Percentiles rank a stretch among this genome's conserved stretches.
phyloP scores from a whole-genome alignment of 2,888 invertebrate species.

The Brachynemurus nebulosus region DNA sequence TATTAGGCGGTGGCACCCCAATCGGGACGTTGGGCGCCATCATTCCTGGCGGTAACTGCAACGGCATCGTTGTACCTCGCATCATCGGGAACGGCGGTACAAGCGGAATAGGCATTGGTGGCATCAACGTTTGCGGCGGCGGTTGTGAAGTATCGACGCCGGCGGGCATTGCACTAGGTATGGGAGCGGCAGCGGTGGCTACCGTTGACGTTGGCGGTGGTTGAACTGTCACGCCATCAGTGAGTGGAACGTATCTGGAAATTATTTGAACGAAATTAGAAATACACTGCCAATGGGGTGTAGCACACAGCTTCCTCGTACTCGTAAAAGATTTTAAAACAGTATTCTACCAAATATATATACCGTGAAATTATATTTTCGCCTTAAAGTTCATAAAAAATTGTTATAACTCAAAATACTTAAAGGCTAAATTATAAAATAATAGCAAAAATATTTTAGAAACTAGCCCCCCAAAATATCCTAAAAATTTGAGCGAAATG shows the following conservation, averaged over 20 bases:
- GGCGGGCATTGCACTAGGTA: conserved; percentile 18
- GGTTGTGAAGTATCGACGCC: conserved; percentile 49
- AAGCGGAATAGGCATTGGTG: conserved; percentile 32
- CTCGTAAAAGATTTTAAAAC: no score
- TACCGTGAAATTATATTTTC: no score
- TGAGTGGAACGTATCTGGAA: background rate
- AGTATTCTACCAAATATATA: no score
- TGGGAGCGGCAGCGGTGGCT: conserved; percentile 17
- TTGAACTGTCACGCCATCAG: conserved; percentile 6
- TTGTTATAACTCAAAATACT: no score
- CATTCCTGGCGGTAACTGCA: conserved; percentile 35
- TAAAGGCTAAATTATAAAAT: no score
- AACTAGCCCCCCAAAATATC: no score
- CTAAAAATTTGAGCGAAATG: no score
- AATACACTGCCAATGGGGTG: no score
- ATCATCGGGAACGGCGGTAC: conserved; percentile 31
- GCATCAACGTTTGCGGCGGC: conserved; percentile 33
- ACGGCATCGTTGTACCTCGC: conserved; percentile 23
- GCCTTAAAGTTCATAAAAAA: no score
- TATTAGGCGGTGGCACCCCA: conserved; percentile 42
- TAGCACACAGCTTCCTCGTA: no score
- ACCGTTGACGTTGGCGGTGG: conserved; percentile 11
- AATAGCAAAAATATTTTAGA: no score
- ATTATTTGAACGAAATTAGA: no score
- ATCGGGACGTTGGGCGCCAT: conserved; percentile 39